phyloP scores from a whole-genome alignment of 2,113 vertebrate species.

The Osmerus mordax region DNA sequence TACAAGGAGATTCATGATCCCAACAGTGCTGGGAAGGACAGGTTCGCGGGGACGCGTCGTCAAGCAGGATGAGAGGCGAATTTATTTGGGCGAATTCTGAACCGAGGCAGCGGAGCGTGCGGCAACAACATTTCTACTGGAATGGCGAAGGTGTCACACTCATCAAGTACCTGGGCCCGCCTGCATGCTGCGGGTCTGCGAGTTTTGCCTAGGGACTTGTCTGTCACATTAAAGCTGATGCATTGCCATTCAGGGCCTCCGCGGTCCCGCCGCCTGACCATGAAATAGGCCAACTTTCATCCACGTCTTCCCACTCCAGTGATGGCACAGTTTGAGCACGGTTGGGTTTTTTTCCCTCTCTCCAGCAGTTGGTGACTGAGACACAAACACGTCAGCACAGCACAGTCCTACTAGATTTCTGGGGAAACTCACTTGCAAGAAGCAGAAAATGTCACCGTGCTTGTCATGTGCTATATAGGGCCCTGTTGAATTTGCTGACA shows the following conservation, averaged over 20 bases:
- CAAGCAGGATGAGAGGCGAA: conserved; percentile 72
- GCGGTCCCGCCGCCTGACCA: conserved; percentile 71
- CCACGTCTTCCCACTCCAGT: conserved; percentile 64
- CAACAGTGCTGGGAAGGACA: conserved; percentile 73
- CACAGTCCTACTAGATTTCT: conserved; percentile 41
- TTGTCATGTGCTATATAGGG: conserved; percentile 23
- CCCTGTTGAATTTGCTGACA: conserved; percentile 23
- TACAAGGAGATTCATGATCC: conserved; percentile 76
- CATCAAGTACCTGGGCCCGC: conserved; percentile 78
- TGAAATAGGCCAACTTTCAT: conserved; percentile 81
- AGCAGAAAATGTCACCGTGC: conserved; percentile 23
- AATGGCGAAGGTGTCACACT: conserved; percentile 76
- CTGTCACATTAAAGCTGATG: conserved; percentile 80
- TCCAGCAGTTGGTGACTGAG: conserved; percentile 66
- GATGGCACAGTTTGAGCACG: conserved; percentile 65
- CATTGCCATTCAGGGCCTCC: conserved; percentile 77
- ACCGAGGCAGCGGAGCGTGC: conserved; percentile 73
- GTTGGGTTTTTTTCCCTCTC: conserved; percentile 22
- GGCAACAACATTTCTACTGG: conserved; percentile 70
- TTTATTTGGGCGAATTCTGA: conserved; percentile 75
- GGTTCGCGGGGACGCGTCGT: conserved; percentile 66
- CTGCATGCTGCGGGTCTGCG: conserved; percentile 64
- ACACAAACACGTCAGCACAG: conserved; percentile 53
- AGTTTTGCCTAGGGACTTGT: conserved; percentile 77
- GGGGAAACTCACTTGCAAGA: conserved; percentile 16